A percentile compares a stretch with the other conserved stretches of the same genome.
These are phyloP conservation scores for Phycodurus eques DNA, from an alignment of 2,113 vertebrate genomes.

Conservation along the genomic window DNA sequence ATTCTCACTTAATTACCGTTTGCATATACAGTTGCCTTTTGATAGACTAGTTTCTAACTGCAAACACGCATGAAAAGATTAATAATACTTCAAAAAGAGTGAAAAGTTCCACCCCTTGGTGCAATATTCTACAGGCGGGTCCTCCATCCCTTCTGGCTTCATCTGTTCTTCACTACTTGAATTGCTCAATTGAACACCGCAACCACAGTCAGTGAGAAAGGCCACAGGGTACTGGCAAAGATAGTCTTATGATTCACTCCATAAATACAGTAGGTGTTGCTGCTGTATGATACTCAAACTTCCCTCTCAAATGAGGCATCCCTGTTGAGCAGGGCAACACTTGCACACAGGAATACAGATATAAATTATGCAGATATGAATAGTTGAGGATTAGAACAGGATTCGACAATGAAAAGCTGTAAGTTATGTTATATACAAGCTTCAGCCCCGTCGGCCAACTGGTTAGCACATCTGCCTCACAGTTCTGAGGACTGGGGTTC, in stretches of 20 bases:
- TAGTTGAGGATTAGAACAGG: not conserved
- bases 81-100: not conserved
- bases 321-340: constrained; percentile 7
- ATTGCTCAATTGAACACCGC: constrained; percentile 5
- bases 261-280: constrained; percentile 41
- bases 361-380: not conserved
- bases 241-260: constrained; percentile 50
- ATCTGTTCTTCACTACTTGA: constrained; percentile 10
- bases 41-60: constrained; percentile 49
- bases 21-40: constrained; percentile 27
- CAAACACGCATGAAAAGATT: not conserved
- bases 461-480: too few relatives aligned
- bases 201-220: constrained; percentile 4
- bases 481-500: too few relatives aligned
- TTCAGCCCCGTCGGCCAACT: not conserved
- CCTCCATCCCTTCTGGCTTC: not conserved
- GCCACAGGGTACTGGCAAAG: constrained; percentile 39
- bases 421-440: not conserved
- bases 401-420: not conserved
- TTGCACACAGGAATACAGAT: not conserved
- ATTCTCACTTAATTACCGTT: not conserved
- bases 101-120: not conserved
- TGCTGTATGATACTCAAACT: constrained; percentile 13
- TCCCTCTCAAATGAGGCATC: constrained; percentile 24
- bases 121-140: not conserved